A percentile compares a stretch with the other conserved stretches of the same genome.
Evolutionary conservation across 2,888 invertebrate genomes (phyloP).

Genomic region (Artemia sp.): DNA sequence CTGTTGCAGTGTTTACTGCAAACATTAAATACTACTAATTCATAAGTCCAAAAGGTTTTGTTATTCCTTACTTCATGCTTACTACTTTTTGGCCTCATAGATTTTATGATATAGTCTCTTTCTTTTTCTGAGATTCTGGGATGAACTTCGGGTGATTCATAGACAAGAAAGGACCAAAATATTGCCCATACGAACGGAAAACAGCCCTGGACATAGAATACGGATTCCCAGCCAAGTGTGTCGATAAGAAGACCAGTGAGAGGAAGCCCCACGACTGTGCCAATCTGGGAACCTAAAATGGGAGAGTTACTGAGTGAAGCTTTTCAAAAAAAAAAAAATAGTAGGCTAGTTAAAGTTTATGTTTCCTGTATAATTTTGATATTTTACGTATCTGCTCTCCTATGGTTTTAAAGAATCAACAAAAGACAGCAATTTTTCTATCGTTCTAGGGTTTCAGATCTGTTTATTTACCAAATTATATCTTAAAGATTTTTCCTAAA

Average conservation of each 20-base stretch:
- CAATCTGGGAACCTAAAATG: constrained; percentile 60
- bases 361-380: background rate
- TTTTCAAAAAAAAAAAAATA: background rate
- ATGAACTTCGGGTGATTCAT: constrained; percentile 62
- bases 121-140: constrained; percentile 60
- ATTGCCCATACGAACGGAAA: constrained; percentile 63
- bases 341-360: background rate
- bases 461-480: too few relatives aligned
- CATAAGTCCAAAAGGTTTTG: too few relatives aligned
- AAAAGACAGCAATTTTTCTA: background rate
- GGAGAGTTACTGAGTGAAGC: background rate
- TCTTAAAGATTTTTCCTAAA: too few relatives aligned
- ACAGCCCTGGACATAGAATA: constrained; percentile 67
- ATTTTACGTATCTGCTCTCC: background rate
- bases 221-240: constrained; percentile 67
- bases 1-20: too few relatives aligned
- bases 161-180: constrained; percentile 56
- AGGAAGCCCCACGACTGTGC: constrained; percentile 77
- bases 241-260: constrained; percentile 64
- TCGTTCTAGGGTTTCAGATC: too few relatives aligned
- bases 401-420: background rate
- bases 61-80: too few relatives aligned
- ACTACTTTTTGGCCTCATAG: constrained; percentile 40
- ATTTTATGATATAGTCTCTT: constrained; percentile 49
- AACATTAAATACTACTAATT: too few relatives aligned